A percentile compares a stretch with the other conserved stretches of the same genome.
phyloP scores from a whole-genome alignment of 2,888 invertebrate genomes.

The Chrysomela aeneicollis region DNA sequence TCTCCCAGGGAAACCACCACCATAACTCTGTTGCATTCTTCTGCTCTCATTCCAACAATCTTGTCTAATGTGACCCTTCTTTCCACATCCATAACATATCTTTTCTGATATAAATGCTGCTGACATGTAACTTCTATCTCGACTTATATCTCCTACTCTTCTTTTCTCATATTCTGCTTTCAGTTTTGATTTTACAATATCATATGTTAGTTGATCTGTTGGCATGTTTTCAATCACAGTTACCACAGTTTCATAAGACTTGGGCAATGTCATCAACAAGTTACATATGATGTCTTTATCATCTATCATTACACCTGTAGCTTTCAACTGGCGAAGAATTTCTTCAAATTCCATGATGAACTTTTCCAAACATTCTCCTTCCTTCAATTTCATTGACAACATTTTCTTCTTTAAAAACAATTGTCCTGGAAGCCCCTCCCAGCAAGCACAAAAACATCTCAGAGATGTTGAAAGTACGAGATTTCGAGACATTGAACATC shows the following conservation, averaged over 20 bases:
- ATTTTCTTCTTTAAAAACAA: slow-evolving; percentile 31
- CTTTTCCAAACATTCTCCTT: slow-evolving; percentile 23
- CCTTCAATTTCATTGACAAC: slow-evolving; percentile 26
- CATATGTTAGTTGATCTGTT: background rate
- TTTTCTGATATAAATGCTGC: slow-evolving; percentile 8
- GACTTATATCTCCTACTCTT: slow-evolving; percentile 11
- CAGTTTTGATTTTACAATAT: slow-evolving; percentile 19
- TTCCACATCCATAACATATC: slow-evolving; percentile 25
- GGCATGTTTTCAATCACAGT: slow-evolving; percentile 35
- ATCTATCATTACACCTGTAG: slow-evolving; percentile 21
- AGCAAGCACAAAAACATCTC: no score
- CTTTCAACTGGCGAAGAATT: slow-evolving; percentile 30
- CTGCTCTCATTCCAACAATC: slow-evolving; percentile 1
- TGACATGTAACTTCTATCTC: background rate
- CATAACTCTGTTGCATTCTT: background rate
- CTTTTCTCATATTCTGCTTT: slow-evolving; percentile 22
- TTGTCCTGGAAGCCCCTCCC: slow-evolving; percentile 28
- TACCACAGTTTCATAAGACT: slow-evolving; percentile 37
- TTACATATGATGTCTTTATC: slow-evolving; percentile 35
- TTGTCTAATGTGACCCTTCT: slow-evolving; percentile 22
- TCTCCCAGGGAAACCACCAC: background rate
- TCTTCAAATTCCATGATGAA: slow-evolving; percentile 32
- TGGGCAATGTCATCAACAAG: slow-evolving; percentile 32
- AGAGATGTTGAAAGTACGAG: no score
- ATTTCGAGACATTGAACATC: no score